Base-by-base conservation (phyloP, 2,888 invertebrate genomes). In the Petrolisthes manimaculis region DNA sequence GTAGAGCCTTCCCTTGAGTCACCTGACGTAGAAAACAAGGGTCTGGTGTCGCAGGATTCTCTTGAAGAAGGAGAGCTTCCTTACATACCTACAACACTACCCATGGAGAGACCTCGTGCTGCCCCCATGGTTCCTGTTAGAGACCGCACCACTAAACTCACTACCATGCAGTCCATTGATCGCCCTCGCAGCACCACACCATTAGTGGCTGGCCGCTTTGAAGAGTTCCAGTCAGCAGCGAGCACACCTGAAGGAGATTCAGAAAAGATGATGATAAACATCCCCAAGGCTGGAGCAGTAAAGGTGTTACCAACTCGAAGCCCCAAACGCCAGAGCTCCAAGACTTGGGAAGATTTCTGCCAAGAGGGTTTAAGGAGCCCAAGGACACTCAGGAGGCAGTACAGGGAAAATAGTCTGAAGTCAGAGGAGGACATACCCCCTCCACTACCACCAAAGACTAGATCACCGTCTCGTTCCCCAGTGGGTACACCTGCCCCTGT, bases 41-140 rank as follows among this genome's bases (percentile, higher is more conserved):
- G 88, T 2, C 94, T 97, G 77, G 96, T 97, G 79, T 94, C 95
- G 88, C 95, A 96, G 92, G 97, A 97, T 92, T 97, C 97, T 71
- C 96, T 96, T 92, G 97, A 97, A 92, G 92, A 92, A 14, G 92
- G 91, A 14, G 96, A 97, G 93, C 94, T 97, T 92, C 97, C 97
- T 2, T 97, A 97, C 93, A 95, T 97, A 92, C 97, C 97, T 87
- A 97, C 97, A n/a, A 97, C 97, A 86, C 93, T 97, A 92, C 97
- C 97, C 37, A 94, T 95, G 93, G 97, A 97, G 93, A 95, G 97
- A 91, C 96, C 97, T 21, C 95, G 96, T 90, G 97, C 96, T 54
- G 94, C 97, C 91, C 96, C 97, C 24, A 95, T 97, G 92, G 95
- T 97, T 91, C 97, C 97, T 53, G 95, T 97, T 92, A 95, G 95